Base-by-base conservation (phyloP, 2,113 vertebrate genomes). In the Atherinomorus stipes region DNA sequence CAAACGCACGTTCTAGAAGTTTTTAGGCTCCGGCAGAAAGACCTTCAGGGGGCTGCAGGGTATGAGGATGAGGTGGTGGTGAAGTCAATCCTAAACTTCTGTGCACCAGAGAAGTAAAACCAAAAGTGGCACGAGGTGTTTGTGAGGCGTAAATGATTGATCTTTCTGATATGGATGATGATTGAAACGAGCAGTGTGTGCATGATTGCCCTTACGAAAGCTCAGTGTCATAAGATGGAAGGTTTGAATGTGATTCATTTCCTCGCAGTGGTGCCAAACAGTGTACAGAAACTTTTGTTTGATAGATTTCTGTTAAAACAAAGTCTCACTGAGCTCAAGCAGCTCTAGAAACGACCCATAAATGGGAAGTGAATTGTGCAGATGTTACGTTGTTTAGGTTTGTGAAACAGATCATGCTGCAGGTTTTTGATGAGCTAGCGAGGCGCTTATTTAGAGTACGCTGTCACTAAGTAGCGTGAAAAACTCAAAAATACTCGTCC, bases 91-190 rank as follows among this genome's bases (percentile, higher is more conserved):
- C 60, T 49, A 49, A 73, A 78, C 60, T 72, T 71, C 54, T 69
- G 66, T 57, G 62, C 66, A 69, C 49, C 66, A 74, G 60, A 77
- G 52, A 56, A 68, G 70, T 71, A 60, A 78, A 85, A 83, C 82
- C 80, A 76, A 85, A 88, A 74, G 44, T 47, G 25, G 74, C 52
- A 42, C n/a, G n/a, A n/a, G 45, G 34, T 70, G 42, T 58, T 56
- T 76, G 26, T 2, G 8, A 58, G 42, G 51, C 42, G 45, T 57
- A 52, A 78, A 44, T 59, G 22, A 13, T 44, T 26, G 1, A 79
- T 64, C 40, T 71, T 59, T 65, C 37, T 25, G 50, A 16, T 37
- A 64, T 71, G 31, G n/a, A 11, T 61, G 63, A 64, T 50, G 65
- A 8, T 59, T 51, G 44, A 59, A 58, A n/a, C 42, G 67, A 28